Evolutionary conservation across 2,797 vertebrate species (phyloP), one percentile per base, ranked within the genome.

Genomic region (Pseudochromis fuscus): DNA sequence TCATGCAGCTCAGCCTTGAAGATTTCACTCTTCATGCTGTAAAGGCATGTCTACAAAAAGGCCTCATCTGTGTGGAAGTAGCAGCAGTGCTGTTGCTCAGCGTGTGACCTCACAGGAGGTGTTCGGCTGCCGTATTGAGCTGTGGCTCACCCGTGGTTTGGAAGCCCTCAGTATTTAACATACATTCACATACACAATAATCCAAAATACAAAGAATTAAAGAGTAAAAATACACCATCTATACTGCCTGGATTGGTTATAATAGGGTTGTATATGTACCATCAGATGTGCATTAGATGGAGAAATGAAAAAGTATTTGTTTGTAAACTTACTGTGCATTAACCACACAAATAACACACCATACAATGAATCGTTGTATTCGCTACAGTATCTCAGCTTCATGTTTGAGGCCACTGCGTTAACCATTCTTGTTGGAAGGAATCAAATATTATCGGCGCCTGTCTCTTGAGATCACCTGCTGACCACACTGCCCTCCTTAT

Each of bases 61-160:
- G 38, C 38, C 38, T 6, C 15, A 16, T 18, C 38, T 16, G 33
- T 0, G 7, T 18, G 16, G 33, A 37, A 50, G 48, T 35, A 40
- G 48, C n/a, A 42, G 35, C 25, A 52, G 25, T n/a, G 51, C 48
- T 40, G 38, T 40, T 40, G 38, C 38, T 40, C 38, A 18, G 38
- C 16, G 2, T 37, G 35, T 15, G 35, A 13, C 35, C 2, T 13
- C 35, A 37, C 35, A 37, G 35, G 38, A 40, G 15, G 15, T 5
- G 37, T 16, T 40, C 37, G 18, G 37, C 15, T 5, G 16, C 37
- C 13, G 37, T 40, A 40, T 18, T 40, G 16, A 40, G 16, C 16
- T 40, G 13, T 40, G 2, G 7, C 15, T 18, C 25, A 49, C 5
- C 30, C 18, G 28, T 46, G 9, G 33, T 11, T 15, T 38, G 33